Conservation (phyloP, 2,888 invertebrate species). For the Encarsia formosa region DNA sequence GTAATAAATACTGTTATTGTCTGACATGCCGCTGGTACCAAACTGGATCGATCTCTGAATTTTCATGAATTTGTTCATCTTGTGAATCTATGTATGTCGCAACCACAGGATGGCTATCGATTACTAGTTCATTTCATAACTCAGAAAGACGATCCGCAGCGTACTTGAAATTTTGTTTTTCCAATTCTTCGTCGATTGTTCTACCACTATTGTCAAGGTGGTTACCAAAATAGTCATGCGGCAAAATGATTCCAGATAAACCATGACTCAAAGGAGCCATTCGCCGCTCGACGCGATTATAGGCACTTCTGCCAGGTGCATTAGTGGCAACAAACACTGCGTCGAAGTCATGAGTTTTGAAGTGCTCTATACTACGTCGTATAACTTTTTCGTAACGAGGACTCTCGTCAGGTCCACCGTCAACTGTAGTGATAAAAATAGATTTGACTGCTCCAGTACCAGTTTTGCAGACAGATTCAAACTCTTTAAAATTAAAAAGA, state of each 20-base stretch:
- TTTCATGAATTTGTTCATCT: too few species aligned
- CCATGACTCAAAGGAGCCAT: constrained; percentile 36
- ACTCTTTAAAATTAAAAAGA: constrained; percentile 24
- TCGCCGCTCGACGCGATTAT: constrained; percentile 41
- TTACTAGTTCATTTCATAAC: not conserved
- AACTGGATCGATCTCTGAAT: too few species aligned
- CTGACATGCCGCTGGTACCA: too few species aligned
- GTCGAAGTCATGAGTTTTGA: constrained; percentile 19
- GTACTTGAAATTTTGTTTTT: not conserved
- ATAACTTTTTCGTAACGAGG: constrained; percentile 33
- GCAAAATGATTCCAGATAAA: constrained; percentile 36
- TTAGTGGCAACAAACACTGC: constrained; percentile 28
- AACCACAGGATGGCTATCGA: too few species aligned
- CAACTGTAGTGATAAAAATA: constrained; percentile 35
- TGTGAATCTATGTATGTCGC: too few species aligned
- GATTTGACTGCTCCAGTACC: constrained; percentile 32
- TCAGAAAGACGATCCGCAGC: not conserved
- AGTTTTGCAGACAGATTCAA: constrained; percentile 26
- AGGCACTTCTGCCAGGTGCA: constrained; percentile 37
- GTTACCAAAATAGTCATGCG: constrained; percentile 35
- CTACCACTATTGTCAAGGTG: constrained; percentile 30
- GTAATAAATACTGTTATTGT: too few species aligned
- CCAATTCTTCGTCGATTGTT: constrained; percentile 20
- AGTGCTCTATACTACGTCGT: constrained; percentile 30
- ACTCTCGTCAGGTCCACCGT: constrained; percentile 37